Conservation (phyloP, 2,888 invertebrate genomes). For the Zootermopsis nevadensis region DNA sequence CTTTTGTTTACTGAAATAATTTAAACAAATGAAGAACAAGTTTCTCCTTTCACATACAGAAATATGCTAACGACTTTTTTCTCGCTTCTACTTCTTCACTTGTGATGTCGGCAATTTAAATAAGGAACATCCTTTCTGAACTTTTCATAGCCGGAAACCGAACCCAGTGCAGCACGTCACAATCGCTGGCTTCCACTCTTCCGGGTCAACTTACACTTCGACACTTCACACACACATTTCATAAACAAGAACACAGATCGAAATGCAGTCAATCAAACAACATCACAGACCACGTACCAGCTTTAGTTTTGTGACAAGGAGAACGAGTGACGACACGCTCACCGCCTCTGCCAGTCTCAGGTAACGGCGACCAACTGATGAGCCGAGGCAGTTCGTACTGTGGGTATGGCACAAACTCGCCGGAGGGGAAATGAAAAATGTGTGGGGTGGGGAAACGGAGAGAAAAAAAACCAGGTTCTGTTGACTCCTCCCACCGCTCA, state of each 20-base stretch:
- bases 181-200: no score
- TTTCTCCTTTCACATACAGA: slow-evolving; percentile 6
- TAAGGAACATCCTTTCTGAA: neutral
- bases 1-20: neutral
- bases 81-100: neutral
- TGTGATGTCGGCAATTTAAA: neutral
- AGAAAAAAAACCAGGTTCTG: slow-evolving; percentile 1
- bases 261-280: no score
- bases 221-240: no score
- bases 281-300: neutral
- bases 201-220: no score
- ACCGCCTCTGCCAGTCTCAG: neutral
- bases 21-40: slow-evolving; percentile 31
- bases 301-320: neutral
- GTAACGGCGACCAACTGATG: slow-evolving; percentile 16
- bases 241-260: no score
- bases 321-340: neutral
- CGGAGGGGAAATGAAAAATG: slow-evolving; percentile 30
- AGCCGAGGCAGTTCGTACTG: neutral
- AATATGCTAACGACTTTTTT: slow-evolving; percentile 7
- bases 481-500: slow-evolving; percentile 32
- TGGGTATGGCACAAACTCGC: slow-evolving; percentile 34
- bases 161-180: neutral
- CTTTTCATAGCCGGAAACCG: neutral
- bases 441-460: slow-evolving; percentile 9